Conservation (phyloP, 2,888 invertebrate species). For the Chrysomela aeneicollis region DNA sequence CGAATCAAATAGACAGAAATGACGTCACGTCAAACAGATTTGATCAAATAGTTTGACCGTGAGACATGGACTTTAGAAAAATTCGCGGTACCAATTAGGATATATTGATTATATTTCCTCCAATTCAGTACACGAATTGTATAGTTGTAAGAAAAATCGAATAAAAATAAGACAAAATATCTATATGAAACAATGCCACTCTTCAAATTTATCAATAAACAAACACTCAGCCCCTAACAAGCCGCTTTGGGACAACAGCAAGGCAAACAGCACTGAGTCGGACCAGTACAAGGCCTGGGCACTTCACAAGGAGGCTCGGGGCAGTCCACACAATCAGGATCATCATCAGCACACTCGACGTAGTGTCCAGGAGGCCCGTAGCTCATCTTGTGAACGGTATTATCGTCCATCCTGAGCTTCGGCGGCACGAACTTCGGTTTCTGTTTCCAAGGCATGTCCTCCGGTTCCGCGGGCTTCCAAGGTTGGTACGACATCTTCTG, state of each 20-base stretch:
- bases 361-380: constrained; percentile 69
- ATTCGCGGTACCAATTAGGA: not conserved
- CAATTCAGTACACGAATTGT: not conserved
- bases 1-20: no score
- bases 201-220: not conserved
- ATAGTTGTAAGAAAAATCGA: not conserved
- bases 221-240: constrained; percentile 44
- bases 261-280: constrained; percentile 50
- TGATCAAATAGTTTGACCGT: no score
- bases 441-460: constrained; percentile 61
- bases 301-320: constrained; percentile 49
- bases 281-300: constrained; percentile 37
- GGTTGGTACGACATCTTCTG: constrained; percentile 63
- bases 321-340: constrained; percentile 63
- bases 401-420: constrained; percentile 63
- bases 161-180: not conserved
- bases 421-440: constrained; percentile 60
- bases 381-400: constrained; percentile 70
- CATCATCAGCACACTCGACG: constrained; percentile 66
- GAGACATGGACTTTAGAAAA: not conserved
- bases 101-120: not conserved
- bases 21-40: no score
- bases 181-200: not conserved
- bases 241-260: constrained; percentile 60
- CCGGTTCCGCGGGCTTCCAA: constrained; percentile 56